A percentile compares a stretch with the other conserved stretches of the same genome.
Conservation (phyloP, 2,888 invertebrate genomes). For the Odontomyia ornata region DNA sequence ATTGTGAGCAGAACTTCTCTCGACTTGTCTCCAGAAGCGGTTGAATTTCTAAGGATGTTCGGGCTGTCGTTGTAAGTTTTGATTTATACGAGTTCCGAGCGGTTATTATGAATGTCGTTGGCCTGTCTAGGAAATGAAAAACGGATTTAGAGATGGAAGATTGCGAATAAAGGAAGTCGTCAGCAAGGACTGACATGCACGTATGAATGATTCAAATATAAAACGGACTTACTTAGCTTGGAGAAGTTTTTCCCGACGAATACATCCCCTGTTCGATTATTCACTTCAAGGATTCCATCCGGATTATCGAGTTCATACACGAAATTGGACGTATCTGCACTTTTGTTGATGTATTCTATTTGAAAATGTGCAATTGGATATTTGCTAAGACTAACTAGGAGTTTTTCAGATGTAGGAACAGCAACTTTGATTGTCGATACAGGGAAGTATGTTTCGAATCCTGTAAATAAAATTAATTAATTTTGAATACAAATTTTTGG, state of each 20-base stretch:
- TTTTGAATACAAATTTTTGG: neutral
- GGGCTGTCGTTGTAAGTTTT: slow-evolving; percentile 53
- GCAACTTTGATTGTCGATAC: slow-evolving; percentile 59
- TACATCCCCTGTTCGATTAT: slow-evolving; percentile 59
- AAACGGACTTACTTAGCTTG: slow-evolving; percentile 48
- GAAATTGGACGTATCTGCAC: slow-evolving; percentile 55
- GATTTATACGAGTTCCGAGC: slow-evolving; percentile 52
- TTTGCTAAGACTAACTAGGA: slow-evolving; percentile 61
- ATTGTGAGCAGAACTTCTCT: slow-evolving; percentile 56
- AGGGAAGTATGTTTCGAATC: slow-evolving; percentile 61
- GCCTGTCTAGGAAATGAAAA: slow-evolving; percentile 48
- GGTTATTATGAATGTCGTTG: slow-evolving; percentile 57
- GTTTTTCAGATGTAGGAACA: slow-evolving; percentile 60
- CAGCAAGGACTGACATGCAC: neutral
- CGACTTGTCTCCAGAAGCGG: slow-evolving; percentile 52
- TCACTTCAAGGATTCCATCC: slow-evolving; percentile 56
- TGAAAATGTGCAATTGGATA: slow-evolving; percentile 61
- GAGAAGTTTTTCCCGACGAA: slow-evolving; percentile 59
- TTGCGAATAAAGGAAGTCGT: neutral
- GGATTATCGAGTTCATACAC: slow-evolving; percentile 60
- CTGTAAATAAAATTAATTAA: slow-evolving; percentile 52
- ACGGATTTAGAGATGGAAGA: neutral
- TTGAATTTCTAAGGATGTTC: slow-evolving; percentile 58
- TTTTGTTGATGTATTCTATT: slow-evolving; percentile 57
- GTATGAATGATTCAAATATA: neutral